phyloP scores from a whole-genome alignment of 2,113 vertebrate genomes.

The Chionomys nivalis region DNA sequence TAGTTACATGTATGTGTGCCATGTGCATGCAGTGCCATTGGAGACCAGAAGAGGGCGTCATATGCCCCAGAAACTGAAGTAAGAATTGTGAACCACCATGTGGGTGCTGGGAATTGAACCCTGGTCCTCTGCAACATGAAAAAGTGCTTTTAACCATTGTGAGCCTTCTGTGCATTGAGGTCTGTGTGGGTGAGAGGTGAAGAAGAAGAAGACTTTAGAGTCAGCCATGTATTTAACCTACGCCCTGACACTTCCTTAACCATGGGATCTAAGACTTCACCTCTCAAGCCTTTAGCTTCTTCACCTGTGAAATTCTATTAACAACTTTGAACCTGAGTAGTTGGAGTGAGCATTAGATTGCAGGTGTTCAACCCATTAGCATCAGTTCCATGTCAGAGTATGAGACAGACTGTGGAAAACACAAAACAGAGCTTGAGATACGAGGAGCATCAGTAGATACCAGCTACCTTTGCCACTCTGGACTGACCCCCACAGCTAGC shows the following conservation, averaged over 20 bases:
- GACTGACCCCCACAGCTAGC: not conserved
- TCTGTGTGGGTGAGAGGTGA: not conserved
- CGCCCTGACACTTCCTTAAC: not conserved
- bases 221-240: not conserved
- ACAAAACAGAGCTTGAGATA: accelerated
- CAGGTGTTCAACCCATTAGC: not conserved
- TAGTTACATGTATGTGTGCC: too few relatives aligned
- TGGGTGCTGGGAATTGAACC: not conserved
- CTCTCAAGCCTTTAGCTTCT: not conserved
- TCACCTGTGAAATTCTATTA: not conserved
- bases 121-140: not conserved
- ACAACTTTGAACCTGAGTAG: not conserved
- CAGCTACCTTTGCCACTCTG: accelerated
- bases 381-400: not conserved
- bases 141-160: not conserved
- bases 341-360: not conserved
- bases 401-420: not conserved
- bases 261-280: not conserved
- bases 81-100: not conserved
- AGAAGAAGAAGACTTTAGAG: not conserved
- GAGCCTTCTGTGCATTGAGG: not conserved
- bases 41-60: not conserved
- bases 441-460: accelerated
- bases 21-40: not conserved
- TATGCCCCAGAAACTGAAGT: not conserved